Conservation (phyloP, 1,140 invertebrate species). For the Drosophila equinoxialis region DNA sequence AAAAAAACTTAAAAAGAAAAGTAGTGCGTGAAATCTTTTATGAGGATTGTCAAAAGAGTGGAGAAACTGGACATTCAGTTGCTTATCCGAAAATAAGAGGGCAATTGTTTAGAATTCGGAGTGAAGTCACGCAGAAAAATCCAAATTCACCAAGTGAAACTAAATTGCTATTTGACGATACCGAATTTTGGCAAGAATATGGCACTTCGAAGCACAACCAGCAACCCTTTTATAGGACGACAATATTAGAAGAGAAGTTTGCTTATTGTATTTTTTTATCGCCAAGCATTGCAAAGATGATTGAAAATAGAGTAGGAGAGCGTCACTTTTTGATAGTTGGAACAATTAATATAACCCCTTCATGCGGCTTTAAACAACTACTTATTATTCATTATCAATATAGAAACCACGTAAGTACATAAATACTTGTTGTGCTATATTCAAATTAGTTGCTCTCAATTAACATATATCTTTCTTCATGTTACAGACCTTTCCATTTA, state of each 20-base stretch:
- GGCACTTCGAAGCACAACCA: neutral
- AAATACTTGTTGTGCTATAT: conserved; percentile 9
- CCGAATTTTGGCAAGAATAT: neutral
- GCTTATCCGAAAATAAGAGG: too few relatives aligned
- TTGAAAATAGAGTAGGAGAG: conserved; percentile 15
- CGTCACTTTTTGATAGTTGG: conserved; percentile 31
- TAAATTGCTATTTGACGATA: too few relatives aligned
- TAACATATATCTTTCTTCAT: conserved; percentile 1
- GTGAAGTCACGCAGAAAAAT: too few relatives aligned
- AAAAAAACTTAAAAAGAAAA: too few relatives aligned
- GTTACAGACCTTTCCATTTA: neutral
- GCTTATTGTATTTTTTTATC: neutral
- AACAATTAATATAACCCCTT: conserved; percentile 21
- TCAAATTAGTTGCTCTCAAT: conserved; percentile 4
- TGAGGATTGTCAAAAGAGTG: too few relatives aligned
- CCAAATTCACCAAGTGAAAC: too few relatives aligned
- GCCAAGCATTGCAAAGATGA: conserved; percentile 8
- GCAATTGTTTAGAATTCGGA: too few relatives aligned
- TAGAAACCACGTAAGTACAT: conserved; percentile 13
- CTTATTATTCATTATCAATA: conserved; percentile 27
- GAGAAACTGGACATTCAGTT: too few relatives aligned
- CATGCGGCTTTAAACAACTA: conserved; percentile 31
- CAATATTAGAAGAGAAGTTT: too few relatives aligned
- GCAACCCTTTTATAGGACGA: neutral
- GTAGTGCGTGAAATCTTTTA: too few relatives aligned